phyloP scores from a whole-genome alignment of 1,140 invertebrate species.

The Zaprionus lachaisei region DNA sequence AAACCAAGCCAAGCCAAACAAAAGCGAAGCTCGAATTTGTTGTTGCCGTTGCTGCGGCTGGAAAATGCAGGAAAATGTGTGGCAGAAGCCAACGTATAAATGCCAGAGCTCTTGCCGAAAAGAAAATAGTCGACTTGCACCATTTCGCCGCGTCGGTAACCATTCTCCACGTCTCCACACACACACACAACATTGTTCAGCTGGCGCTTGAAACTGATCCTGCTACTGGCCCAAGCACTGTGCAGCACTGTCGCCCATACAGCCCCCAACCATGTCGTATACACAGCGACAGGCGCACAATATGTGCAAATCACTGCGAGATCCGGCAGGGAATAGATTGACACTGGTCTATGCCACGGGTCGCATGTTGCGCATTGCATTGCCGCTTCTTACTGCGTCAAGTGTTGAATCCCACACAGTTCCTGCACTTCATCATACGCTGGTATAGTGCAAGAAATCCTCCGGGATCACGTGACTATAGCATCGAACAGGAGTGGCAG shows the following conservation, averaged over 20 bases:
- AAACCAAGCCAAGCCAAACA: constrained; percentile 59
- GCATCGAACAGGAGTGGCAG: constrained; percentile 92
- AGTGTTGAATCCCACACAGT: constrained; percentile 90
- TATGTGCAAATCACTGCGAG: constrained; percentile 86
- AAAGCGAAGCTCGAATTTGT: constrained; percentile 47
- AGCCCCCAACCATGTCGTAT: constrained; percentile 72
- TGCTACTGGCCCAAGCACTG: constrained; percentile 52
- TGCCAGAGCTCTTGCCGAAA: constrained; percentile 50
- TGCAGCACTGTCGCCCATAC: constrained; percentile 88
- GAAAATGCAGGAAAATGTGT: constrained; percentile 74
- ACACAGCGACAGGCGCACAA: constrained; percentile 58
- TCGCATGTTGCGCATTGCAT: constrained; percentile 88
- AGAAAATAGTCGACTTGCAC: constrained; percentile 77
- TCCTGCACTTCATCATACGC: constrained; percentile 91
- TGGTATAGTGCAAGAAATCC: constrained; percentile 96
- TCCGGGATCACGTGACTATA: constrained; percentile 92
- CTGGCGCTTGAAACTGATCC: constrained; percentile 49
- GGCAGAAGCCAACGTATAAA: constrained; percentile 67
- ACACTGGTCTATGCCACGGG: constrained; percentile 90
- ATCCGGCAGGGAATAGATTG: constrained; percentile 90
- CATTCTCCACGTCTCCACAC: constrained; percentile 1
- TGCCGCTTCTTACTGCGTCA: constrained; percentile 90
- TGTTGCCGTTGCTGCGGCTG: constrained; percentile 37
- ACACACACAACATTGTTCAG: constrained; percentile 42
- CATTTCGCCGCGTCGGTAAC: constrained; percentile 72